Conservation (phyloP, 1,140 invertebrate genomes). For the Atta texana region DNA sequence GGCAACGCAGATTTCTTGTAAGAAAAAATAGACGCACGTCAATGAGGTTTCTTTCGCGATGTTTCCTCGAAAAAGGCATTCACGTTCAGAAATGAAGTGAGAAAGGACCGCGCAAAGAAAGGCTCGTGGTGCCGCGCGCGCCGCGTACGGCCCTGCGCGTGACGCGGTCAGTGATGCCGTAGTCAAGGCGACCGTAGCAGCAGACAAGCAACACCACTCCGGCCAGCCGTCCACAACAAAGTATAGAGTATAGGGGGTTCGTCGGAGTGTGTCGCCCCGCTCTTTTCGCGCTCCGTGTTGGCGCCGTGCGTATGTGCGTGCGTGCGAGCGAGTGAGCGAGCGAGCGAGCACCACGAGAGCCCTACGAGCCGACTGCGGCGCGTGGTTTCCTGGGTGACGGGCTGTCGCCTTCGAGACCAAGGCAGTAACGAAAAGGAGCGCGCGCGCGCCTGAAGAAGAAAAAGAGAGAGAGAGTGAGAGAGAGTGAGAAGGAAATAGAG, state of each 20-base stretch:
- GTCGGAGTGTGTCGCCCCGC: conserved; percentile 72
- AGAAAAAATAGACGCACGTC: too few relatives aligned
- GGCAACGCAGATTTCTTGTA: too few relatives aligned
- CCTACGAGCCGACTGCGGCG: conserved; percentile 25
- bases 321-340: background rate
- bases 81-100: too few relatives aligned
- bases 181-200: conserved; percentile 85
- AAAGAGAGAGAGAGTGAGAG: conserved; percentile 47
- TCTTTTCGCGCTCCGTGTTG: conserved; percentile 73
- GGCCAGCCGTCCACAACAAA: conserved; percentile 81
- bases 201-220: conserved; percentile 84
- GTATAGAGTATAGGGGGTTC: conserved; percentile 69
- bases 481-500: conserved; percentile 37
- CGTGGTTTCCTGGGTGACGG: conserved; percentile 81
- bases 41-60: too few relatives aligned
- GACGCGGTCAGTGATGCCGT: conserved; percentile 84
- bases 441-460: conserved; percentile 27
- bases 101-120: background rate
- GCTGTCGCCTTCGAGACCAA: conserved; percentile 59
- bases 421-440: conserved; percentile 43
- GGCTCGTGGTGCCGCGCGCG: background rate
- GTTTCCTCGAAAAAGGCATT: too few relatives aligned
- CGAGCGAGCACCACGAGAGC: background rate
- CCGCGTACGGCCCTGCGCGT: conserved; percentile 61
- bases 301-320: conserved; percentile 35